These are phyloP conservation scores for Choreutis nemorana DNA, from an alignment of 2,888 invertebrate species.

Conservation along the genomic window DNA sequence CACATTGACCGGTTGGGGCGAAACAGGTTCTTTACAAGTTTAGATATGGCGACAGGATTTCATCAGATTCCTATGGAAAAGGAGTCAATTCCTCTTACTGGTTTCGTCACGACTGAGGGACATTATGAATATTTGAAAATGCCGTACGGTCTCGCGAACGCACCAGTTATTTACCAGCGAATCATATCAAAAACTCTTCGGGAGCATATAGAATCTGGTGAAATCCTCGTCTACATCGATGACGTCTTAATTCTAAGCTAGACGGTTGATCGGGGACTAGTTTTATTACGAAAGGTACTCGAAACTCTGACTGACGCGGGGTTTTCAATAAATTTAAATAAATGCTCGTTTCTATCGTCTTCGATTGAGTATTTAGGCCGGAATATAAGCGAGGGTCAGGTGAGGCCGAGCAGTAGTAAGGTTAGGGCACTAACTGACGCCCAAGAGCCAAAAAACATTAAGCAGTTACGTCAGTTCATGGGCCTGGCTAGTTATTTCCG, in stretches of 20 bases:
- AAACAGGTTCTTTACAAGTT: too few relatives aligned
- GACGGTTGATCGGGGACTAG: conserved; percentile 7
- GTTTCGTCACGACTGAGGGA: too few relatives aligned
- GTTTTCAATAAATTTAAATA: conserved; percentile 12
- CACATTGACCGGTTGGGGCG: too few relatives aligned
- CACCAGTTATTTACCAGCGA: too few relatives aligned
- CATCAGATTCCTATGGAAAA: too few relatives aligned
- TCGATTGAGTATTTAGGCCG: conserved; percentile 13
- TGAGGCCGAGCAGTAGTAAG: too few relatives aligned
- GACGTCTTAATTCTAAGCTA: conserved; percentile 10
- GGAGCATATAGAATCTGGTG: conserved; percentile 7
- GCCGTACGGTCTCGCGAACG: too few relatives aligned
- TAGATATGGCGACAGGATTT: too few relatives aligned
- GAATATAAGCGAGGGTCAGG: too few relatives aligned
- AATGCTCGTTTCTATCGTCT: conserved; percentile 10
- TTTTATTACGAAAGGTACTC: conserved; percentile 7
- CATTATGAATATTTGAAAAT: too few relatives aligned
- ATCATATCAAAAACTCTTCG: conserved; percentile 11
- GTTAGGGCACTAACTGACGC: too few relatives aligned
- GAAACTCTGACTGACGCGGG: conserved; percentile 11
- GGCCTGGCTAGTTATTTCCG: conserved; percentile 7
- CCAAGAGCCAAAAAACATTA: conserved; percentile 1
- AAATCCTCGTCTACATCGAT: conserved; percentile 9
- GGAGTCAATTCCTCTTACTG: too few relatives aligned
- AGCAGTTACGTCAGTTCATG: conserved; percentile 10